phyloP scores from a whole-genome alignment of 1,140 invertebrate species.

The Dreissena rostriformis region DNA sequence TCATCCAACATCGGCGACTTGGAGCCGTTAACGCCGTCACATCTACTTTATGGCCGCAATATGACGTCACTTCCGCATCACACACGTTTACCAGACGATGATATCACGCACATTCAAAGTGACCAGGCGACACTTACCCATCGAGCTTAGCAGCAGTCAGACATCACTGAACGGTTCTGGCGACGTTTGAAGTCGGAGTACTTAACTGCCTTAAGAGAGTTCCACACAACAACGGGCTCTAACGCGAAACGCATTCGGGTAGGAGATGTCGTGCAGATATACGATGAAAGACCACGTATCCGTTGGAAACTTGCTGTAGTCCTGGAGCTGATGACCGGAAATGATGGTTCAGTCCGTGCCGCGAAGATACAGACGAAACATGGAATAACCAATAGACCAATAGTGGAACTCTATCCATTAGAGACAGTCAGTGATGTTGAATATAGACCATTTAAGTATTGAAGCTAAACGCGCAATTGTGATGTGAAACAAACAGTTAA shows the following conservation, averaged over 20 bases:
- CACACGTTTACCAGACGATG: background rate
- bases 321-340: too few relatives aligned
- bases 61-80: constrained; percentile 17
- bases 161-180: background rate
- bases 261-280: too few relatives aligned
- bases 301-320: too few relatives aligned
- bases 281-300: too few relatives aligned
- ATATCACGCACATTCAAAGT: background rate
- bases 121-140: background rate
- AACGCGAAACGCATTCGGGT: background rate
- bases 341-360: too few relatives aligned
- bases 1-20: background rate
- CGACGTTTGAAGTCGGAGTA: background rate
- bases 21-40: constrained; percentile 26
- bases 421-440: too few relatives aligned
- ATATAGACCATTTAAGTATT: too few relatives aligned
- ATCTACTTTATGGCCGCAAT: constrained; percentile 16
- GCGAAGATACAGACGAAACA: too few relatives aligned
- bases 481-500: too few relatives aligned
- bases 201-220: constrained; percentile 10
- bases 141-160: background rate
- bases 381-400: too few relatives aligned
- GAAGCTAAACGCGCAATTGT: too few relatives aligned
- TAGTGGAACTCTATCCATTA: too few relatives aligned
- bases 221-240: background rate